These are phyloP conservation scores for Vireo griseus DNA, from an alignment of 2,797 vertebrate species.

Conservation along the genomic window DNA sequence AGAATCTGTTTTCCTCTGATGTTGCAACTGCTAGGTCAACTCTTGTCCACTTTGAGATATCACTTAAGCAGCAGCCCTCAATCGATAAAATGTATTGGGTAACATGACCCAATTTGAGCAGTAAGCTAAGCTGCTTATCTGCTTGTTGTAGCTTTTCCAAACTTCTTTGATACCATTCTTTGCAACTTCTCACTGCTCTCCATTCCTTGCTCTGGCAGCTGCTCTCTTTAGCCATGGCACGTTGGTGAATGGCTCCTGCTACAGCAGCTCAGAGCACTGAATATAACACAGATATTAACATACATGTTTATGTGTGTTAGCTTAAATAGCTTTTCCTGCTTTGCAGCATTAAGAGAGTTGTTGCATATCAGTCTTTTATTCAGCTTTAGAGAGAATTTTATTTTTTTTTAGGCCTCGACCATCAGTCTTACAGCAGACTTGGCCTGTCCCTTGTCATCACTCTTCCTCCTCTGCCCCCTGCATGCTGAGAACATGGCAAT, in stretches of 20 bases:
- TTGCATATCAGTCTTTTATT: background rate
- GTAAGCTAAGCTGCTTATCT: background rate
- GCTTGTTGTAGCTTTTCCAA: background rate
- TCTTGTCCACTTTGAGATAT: background rate
- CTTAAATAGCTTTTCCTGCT: background rate
- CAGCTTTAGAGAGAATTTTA: background rate
- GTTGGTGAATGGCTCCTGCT: background rate
- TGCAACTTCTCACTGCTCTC: background rate
- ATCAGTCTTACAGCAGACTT: background rate
- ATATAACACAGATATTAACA: background rate
- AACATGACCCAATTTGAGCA: background rate
- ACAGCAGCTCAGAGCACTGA: background rate
- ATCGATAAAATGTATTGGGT: background rate
- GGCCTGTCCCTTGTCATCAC: background rate
- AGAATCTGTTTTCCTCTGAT: background rate
- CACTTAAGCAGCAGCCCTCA: background rate
- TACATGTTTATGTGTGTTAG: background rate
- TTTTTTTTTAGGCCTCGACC: background rate
- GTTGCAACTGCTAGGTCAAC: constrained; percentile 4
- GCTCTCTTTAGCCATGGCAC: rapidly evolving
- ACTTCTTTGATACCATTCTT: background rate
- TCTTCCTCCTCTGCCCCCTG: background rate
- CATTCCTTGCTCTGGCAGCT: rapidly evolving
- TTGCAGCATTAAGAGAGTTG: background rate
- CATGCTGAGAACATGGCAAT: background rate